Conservation (phyloP, 2,797 vertebrate species). For the Oryzias sinensis region DNA sequence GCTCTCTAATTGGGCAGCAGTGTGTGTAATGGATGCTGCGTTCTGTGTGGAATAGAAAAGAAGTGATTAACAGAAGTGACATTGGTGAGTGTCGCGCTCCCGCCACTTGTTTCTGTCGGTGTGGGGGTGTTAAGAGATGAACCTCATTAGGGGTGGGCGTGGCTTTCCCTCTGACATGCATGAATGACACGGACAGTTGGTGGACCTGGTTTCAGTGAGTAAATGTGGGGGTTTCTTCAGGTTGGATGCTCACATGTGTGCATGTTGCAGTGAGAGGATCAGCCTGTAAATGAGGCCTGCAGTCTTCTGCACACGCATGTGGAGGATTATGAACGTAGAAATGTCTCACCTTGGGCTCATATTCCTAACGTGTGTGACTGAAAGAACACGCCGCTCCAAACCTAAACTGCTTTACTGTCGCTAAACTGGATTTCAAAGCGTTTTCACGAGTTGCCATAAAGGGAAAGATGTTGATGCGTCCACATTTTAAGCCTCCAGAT, state of each 20-base stretch:
- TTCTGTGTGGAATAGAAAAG: slow-evolving; percentile 19
- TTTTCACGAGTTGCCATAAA: slow-evolving; percentile 38
- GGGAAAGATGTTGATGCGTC: slow-evolving; percentile 56
- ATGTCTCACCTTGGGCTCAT: not conserved
- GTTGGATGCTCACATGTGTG: too few species aligned
- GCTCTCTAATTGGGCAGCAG: slow-evolving; percentile 47
- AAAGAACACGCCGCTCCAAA: not conserved
- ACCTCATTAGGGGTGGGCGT: too few species aligned
- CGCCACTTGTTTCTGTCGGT: slow-evolving; percentile 4
- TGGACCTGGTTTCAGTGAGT: too few species aligned
- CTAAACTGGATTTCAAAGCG: slow-evolving; percentile 22
- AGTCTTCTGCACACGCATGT: not conserved
- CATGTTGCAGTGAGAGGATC: too few species aligned
- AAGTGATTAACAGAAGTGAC: slow-evolving; percentile 29
- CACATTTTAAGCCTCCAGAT: slow-evolving; percentile 57
- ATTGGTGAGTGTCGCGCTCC: slow-evolving; percentile 2
- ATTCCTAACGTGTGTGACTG: not conserved
- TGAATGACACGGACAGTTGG: too few species aligned
- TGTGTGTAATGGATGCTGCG: slow-evolving; percentile 25
- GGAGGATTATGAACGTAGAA: not conserved
- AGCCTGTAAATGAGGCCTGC: not conserved
- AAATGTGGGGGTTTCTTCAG: too few species aligned
- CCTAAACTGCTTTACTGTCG: slow-evolving; percentile 10
- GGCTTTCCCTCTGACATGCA: too few species aligned
- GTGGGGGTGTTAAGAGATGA: too few species aligned